Conservation (phyloP, 2,888 invertebrate genomes). For the Portevinia maculata region DNA sequence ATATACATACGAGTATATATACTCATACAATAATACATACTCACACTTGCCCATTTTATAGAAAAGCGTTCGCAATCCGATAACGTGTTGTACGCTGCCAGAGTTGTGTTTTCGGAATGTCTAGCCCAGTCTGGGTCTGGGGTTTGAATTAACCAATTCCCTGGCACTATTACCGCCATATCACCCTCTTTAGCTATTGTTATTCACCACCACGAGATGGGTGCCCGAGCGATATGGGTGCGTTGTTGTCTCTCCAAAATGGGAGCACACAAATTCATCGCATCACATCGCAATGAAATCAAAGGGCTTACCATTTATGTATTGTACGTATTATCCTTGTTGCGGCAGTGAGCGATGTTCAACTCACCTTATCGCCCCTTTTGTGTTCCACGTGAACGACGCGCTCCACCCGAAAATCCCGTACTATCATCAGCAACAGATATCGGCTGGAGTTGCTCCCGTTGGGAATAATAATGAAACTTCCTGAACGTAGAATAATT, state of each 20-base stretch:
- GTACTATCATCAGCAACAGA: slow-evolving; percentile 68
- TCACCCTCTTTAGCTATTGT: slow-evolving; percentile 55
- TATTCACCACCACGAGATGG: slow-evolving; percentile 62
- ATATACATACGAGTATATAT: slow-evolving; percentile 24
- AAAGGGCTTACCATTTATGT: slow-evolving; percentile 3
- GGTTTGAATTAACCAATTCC: slow-evolving; percentile 34
- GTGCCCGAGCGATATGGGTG: slow-evolving; percentile 24
- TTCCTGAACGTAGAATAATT: slow-evolving; percentile 64
- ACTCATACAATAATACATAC: slow-evolving; percentile 1
- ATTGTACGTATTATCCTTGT: slow-evolving; percentile 16
- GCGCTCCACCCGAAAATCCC: background rate
- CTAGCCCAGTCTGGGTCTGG: slow-evolving; percentile 26
- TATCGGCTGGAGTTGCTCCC: slow-evolving; percentile 49
- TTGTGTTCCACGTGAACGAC: slow-evolving; percentile 39
- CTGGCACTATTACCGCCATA: background rate
- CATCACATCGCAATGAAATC: slow-evolving; percentile 38
- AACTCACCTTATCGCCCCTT: slow-evolving; percentile 69
- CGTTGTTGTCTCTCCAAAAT: slow-evolving; percentile 25
- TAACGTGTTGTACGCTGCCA: slow-evolving; percentile 62
- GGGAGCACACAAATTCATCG: slow-evolving; percentile 39
- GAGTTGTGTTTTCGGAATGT: slow-evolving; percentile 36
- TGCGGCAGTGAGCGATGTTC: slow-evolving; percentile 58
- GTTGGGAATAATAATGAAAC: slow-evolving; percentile 69
- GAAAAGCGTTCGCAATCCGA: slow-evolving; percentile 58
- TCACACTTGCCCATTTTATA: slow-evolving; percentile 2